Conservation (phyloP, 2,888 invertebrate species). For the Heteropelma amictum region DNA sequence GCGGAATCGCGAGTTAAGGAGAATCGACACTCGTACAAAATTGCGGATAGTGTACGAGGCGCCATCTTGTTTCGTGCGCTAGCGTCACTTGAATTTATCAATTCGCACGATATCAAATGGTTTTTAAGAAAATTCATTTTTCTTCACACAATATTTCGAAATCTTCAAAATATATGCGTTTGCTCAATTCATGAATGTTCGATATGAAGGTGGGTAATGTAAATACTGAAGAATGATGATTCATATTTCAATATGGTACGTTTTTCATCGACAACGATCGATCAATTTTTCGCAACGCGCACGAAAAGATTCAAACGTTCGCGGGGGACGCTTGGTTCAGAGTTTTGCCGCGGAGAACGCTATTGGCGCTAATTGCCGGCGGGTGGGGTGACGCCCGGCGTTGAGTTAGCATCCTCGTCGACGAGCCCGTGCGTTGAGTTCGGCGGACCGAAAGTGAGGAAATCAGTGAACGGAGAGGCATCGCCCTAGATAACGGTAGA, state of each 20-base stretch:
- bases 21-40: too few relatives aligned
- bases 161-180: too few relatives aligned
- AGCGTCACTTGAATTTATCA: neutral
- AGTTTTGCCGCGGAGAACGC: neutral
- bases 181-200: too few relatives aligned
- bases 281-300: neutral
- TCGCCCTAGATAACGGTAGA: conserved; percentile 77
- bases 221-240: too few relatives aligned
- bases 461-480: conserved; percentile 71
- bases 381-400: conserved; percentile 52
- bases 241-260: too few relatives aligned
- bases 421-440: conserved; percentile 34
- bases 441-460: conserved; percentile 55
- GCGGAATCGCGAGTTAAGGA: too few relatives aligned
- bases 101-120: neutral
- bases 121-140: neutral
- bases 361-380: conserved; percentile 29
- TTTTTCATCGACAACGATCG: neutral
- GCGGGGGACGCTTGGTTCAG: neutral
- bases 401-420: conserved; percentile 54
- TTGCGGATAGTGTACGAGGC: neutral
- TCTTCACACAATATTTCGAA: too few relatives aligned
- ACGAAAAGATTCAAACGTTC: conserved; percentile 18
- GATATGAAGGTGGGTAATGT: too few relatives aligned
- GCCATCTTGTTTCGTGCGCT: neutral